These are phyloP conservation scores for Cassiopea andromeda DNA, from an alignment of 30 jellyfish, hydroid and myxozoan species.

Conservation along the genomic window DNA sequence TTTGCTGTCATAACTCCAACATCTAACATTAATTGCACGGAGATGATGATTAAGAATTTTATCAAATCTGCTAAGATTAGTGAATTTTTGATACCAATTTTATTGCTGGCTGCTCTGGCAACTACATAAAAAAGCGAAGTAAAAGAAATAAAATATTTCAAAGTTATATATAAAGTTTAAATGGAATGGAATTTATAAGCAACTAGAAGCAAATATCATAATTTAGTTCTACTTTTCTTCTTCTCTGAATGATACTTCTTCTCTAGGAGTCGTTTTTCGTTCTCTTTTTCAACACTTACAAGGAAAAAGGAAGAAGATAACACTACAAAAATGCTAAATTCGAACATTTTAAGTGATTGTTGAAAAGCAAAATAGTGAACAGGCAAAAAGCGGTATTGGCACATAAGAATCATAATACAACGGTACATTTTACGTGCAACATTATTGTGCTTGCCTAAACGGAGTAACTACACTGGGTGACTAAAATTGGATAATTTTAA, in stretches of 20 bases:
- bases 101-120: too few species aligned
- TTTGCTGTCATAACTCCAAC: not conserved
- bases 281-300: slow-evolving; percentile 51
- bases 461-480: too few species aligned
- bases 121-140: not conserved
- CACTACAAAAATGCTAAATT: too few species aligned
- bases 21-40: not conserved
- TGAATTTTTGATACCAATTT: too few species aligned
- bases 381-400: not conserved
- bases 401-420: not conserved
- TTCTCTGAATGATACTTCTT: slow-evolving; percentile 71
- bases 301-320: too few species aligned
- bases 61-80: too few species aligned
- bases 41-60: too few species aligned
- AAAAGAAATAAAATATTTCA: not conserved
- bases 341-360: not conserved
- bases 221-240: slow-evolving; percentile 50
- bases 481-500: too few species aligned
- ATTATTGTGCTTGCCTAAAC: too few species aligned
- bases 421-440: not conserved
- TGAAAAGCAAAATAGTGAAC: not conserved
- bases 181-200: not conserved
- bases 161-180: too few species aligned
- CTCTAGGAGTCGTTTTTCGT: slow-evolving; percentile 67
- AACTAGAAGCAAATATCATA: not conserved